These are phyloP conservation scores for Pungitius pungitius DNA, from an alignment of 2,113 vertebrate genomes.

Conservation along the genomic window DNA sequence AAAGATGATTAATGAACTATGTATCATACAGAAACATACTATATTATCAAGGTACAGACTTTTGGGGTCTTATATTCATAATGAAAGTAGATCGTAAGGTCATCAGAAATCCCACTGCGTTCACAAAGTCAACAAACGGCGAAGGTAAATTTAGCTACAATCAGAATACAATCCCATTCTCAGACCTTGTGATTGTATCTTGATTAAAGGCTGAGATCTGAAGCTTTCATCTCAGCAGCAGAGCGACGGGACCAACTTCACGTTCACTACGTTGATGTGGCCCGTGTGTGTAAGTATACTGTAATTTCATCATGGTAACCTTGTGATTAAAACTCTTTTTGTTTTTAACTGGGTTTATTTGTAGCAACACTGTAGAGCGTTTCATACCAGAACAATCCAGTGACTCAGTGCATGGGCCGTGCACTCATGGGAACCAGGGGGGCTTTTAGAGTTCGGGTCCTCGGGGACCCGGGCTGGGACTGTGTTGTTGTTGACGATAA, in stretches of 20 bases:
- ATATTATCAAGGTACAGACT: neutral
- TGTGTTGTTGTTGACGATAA: conserved; percentile 51
- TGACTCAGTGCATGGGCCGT: conserved; percentile 29
- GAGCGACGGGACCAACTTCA: conserved; percentile 21
- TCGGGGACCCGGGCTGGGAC: conserved; percentile 28
- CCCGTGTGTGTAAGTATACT: conserved; percentile 51
- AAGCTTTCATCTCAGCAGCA: conserved; percentile 37
- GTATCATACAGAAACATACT: neutral
- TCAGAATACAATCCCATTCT: conserved; percentile 13
- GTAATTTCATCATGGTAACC: conserved; percentile 51
- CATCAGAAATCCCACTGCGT: conserved; percentile 2
- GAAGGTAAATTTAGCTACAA: conserved; percentile 19
- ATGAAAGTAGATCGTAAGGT: too few species aligned
- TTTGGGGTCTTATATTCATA: too few species aligned
- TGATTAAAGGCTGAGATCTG: conserved; percentile 61
- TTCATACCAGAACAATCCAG: conserved; percentile 58
- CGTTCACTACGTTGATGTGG: conserved; percentile 64
- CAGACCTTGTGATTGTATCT: conserved; percentile 30
- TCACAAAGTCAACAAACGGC: conserved; percentile 12
- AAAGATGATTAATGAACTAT: neutral
- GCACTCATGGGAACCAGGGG: conserved; percentile 64
- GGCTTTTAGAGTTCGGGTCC: conserved; percentile 45
- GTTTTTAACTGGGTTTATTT: conserved; percentile 64
- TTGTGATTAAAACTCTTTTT: conserved; percentile 54
- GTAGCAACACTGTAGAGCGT: conserved; percentile 53